A percentile compares a stretch with the other conserved stretches of the same genome.
phyloP scores from a whole-genome alignment of 2,113 vertebrate species.

The Prunella himalayana region DNA sequence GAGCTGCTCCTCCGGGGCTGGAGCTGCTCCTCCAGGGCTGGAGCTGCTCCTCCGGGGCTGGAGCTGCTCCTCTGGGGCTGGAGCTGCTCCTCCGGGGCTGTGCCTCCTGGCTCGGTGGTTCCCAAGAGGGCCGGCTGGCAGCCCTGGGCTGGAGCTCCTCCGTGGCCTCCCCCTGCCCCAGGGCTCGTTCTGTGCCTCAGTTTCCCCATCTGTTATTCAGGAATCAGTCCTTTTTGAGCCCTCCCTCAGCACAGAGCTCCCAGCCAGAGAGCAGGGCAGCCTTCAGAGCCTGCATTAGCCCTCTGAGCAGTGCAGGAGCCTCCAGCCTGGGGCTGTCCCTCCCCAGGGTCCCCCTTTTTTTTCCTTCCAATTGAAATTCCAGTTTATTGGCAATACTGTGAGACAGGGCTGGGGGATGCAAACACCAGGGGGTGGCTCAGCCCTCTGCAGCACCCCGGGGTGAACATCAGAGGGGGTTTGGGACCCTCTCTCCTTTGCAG shows the following conservation, averaged over 20 bases:
- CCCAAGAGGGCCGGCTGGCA: accelerated
- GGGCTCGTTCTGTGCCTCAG: background rate
- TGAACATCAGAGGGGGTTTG: background rate
- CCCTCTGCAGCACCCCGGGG: background rate
- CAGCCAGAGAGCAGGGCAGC: background rate
- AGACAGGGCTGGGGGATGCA: background rate
- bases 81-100: accelerated
- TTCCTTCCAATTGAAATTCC: accelerated
- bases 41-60: accelerated
- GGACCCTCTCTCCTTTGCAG: background rate
- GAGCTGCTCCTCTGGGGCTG: accelerated
- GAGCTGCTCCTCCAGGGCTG: too few species aligned
- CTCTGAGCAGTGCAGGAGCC: background rate
- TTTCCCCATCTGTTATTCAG: background rate
- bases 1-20: accelerated
- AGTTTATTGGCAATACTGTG: background rate
- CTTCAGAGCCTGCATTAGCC: background rate
- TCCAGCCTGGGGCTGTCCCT: accelerated
- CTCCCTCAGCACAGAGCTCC: background rate
- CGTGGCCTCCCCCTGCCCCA: accelerated
- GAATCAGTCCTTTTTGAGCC: accelerated
- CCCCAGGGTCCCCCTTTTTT: background rate
- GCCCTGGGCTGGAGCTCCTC: background rate
- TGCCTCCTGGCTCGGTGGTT: accelerated
- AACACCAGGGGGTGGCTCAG: accelerated